Evolutionary conservation across 1,140 invertebrate genomes (phyloP).

Genomic region (Drosophila lini): DNA sequence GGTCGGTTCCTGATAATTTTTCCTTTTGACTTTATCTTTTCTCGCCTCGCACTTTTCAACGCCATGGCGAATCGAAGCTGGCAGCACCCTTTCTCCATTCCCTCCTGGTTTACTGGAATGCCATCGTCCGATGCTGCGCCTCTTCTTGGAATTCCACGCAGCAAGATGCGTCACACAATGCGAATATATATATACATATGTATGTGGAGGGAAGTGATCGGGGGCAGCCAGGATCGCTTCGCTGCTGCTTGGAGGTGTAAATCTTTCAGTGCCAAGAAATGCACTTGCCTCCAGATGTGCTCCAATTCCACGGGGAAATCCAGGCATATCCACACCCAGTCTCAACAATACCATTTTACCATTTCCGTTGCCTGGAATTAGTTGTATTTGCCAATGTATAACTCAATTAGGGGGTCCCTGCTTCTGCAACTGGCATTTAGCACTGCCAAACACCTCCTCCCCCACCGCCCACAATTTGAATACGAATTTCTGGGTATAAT

Average conservation of each 20-base stretch:
- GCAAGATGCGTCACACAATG: constrained; percentile 64
- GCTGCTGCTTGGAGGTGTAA: constrained; percentile 44
- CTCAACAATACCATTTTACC: constrained; percentile 20
- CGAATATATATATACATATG: constrained; percentile 18
- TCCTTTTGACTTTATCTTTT: constrained; percentile 39
- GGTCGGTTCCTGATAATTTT: constrained; percentile 43
- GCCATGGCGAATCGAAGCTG: constrained; percentile 38
- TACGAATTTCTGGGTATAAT: constrained; percentile 9
- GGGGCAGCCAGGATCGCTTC: constrained; percentile 7
- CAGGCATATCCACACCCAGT: constrained; percentile 23
- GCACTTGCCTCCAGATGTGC: constrained; percentile 63
- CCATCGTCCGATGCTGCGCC: constrained; percentile 64
- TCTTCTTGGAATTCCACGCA: constrained; percentile 66
- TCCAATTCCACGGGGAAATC: constrained; percentile 27
- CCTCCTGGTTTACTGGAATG: constrained; percentile 42
- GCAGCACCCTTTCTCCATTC: constrained; percentile 4
- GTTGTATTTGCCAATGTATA: constrained; percentile 34
- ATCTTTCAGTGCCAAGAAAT: constrained; percentile 60
- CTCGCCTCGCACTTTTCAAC: constrained; percentile 47
- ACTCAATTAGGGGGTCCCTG: constrained; percentile 56
- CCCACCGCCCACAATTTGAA: not conserved
- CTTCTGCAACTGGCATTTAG: constrained; percentile 17
- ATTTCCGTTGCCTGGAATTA: constrained; percentile 57
- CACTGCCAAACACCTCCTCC: constrained; percentile 2
- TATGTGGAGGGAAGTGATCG: not conserved